Conservation (phyloP, 2,797 vertebrate species). For the Graptemys geographica region DNA sequence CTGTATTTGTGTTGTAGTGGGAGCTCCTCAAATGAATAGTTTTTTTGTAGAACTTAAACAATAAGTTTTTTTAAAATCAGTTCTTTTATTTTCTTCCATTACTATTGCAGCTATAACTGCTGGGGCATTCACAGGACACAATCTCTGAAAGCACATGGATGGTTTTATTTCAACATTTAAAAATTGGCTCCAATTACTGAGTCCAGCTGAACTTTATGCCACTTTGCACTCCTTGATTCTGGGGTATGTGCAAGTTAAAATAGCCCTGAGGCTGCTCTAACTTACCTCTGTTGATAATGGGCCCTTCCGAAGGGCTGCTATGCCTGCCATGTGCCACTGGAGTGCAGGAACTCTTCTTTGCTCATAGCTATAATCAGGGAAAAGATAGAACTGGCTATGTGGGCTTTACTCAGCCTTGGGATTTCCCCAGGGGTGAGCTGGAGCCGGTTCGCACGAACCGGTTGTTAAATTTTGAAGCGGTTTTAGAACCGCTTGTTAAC, state of each 20-base stretch:
- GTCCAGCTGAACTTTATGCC: fast-evolving
- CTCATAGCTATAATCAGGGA: no score
- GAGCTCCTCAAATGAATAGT: not conserved
- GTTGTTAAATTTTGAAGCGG: no score
- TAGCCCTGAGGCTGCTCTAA: not conserved
- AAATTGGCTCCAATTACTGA: fast-evolving
- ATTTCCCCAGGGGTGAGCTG: not conserved
- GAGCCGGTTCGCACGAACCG: no score
- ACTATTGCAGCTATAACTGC: fast-evolving
- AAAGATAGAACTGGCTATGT: not conserved
- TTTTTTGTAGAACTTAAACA: not conserved
- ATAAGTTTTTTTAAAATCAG: no score
- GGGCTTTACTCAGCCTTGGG: not conserved
- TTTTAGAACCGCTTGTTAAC: no score
- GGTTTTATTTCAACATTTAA: not conserved
- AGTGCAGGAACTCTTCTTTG: no score
- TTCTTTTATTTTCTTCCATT: fast-evolving
- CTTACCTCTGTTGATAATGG: not conserved
- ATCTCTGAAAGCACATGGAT: fast-evolving
- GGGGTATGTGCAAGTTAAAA: not conserved
- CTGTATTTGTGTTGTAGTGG: not conserved
- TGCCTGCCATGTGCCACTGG: no score
- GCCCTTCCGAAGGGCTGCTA: no score
- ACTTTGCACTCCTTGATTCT: fast-evolving
- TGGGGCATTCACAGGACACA: not conserved